Conservation (phyloP, 2,888 invertebrate species). For the Sisyra nigra region DNA sequence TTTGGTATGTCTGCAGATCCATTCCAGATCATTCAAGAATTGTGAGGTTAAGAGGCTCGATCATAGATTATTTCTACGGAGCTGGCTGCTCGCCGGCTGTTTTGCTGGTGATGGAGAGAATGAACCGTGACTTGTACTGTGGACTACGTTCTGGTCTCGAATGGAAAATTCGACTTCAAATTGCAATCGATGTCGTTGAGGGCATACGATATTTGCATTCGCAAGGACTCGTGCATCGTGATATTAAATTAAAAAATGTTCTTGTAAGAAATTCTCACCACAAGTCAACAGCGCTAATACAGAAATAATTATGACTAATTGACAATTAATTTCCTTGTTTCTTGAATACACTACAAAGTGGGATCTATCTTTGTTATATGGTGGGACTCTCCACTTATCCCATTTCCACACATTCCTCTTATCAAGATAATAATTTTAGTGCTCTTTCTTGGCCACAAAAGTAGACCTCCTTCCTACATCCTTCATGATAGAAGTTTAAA, state of each 20-base stretch:
- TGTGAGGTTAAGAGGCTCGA: constrained; percentile 57
- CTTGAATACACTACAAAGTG: too few relatives aligned
- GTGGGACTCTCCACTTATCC: not conserved
- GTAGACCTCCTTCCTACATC: too few relatives aligned
- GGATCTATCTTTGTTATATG: too few relatives aligned
- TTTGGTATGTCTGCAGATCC: too few relatives aligned
- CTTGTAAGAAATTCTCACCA: constrained; percentile 41
- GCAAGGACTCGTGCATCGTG: constrained; percentile 73
- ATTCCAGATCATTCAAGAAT: constrained; percentile 70
- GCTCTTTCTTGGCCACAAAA: too few relatives aligned
- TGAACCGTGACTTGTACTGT: constrained; percentile 61
- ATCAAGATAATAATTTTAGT: not conserved
- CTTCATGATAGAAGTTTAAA: too few relatives aligned
- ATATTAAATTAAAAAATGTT: constrained; percentile 82
- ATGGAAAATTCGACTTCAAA: constrained; percentile 44
- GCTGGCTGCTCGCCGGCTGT: constrained; percentile 56
- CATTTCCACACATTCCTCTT: not conserved
- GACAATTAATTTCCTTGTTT: too few relatives aligned
- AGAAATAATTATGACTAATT: too few relatives aligned
- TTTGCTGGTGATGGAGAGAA: constrained; percentile 60
- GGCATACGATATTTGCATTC: constrained; percentile 81
- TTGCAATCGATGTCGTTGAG: constrained; percentile 70
- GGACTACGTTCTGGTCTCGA: constrained; percentile 52
- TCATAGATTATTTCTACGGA: constrained; percentile 64
- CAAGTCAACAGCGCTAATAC: too few relatives aligned